Evolutionary conservation across 1,140 invertebrate species (phyloP).

Genomic region (Phymorhynchus buccinoides): DNA sequence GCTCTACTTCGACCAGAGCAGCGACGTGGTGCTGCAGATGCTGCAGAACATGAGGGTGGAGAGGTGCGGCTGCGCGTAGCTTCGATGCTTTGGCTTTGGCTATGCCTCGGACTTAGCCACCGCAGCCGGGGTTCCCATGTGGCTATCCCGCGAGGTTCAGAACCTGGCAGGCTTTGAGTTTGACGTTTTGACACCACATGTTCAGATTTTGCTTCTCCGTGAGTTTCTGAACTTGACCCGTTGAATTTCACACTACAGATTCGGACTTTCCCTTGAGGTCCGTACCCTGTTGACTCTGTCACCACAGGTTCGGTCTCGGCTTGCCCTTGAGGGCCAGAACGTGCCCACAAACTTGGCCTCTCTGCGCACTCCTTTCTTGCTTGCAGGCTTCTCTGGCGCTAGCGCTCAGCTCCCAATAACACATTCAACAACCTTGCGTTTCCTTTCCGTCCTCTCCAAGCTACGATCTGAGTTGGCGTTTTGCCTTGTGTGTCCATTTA

Average conservation of each 20-base stretch:
- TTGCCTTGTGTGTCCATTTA: background rate
- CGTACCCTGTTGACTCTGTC: no score
- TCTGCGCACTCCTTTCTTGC: background rate
- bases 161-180: no score
- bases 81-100: no score
- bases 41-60: slow-evolving; percentile 97
- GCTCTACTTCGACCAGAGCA: slow-evolving; percentile 92
- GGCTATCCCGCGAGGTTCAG: no score
- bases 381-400: slow-evolving; percentile 2
- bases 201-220: no score
- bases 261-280: background rate
- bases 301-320: background rate
- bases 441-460: background rate
- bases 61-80: slow-evolving; percentile 92
- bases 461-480: background rate
- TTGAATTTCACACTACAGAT: background rate
- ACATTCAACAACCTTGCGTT: slow-evolving; percentile 6
- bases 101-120: no score
- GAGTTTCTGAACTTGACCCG: no score
- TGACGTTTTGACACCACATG: no score
- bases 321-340: background rate
- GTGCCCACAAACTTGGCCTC: background rate
- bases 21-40: slow-evolving; percentile 93
- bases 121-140: no score
- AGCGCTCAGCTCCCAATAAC: background rate